phyloP scores from a whole-genome alignment of 2,888 invertebrate genomes.

The Pandemis corylana region DNA sequence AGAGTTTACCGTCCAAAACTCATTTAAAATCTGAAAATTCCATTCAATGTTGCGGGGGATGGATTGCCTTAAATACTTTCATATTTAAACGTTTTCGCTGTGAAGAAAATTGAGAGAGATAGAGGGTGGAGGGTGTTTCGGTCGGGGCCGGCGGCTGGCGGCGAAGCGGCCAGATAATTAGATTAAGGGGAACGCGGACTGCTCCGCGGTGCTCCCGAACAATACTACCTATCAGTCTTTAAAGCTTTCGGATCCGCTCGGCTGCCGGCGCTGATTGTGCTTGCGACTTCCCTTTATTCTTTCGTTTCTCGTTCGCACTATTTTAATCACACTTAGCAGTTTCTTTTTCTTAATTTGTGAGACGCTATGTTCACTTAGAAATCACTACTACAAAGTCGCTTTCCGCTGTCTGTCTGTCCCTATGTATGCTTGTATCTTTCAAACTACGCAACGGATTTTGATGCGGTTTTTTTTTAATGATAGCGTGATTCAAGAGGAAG shows the following conservation, averaged over 20 bases:
- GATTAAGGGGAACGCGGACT: constrained; percentile 76
- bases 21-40: constrained; percentile 60
- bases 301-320: constrained; percentile 36
- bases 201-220: constrained; percentile 65
- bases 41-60: constrained; percentile 62
- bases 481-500: no score
- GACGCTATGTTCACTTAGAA: no score
- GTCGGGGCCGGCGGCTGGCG: constrained; percentile 61
- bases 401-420: no score
- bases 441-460: no score
- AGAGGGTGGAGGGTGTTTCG: constrained; percentile 61
- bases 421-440: no score
- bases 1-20: constrained; percentile 55
- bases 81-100: constrained; percentile 64
- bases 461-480: no score
- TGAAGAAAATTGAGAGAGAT: constrained; percentile 66
- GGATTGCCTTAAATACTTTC: constrained; percentile 66
- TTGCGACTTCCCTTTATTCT: constrained; percentile 50
- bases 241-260: constrained; percentile 69
- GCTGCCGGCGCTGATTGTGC: constrained; percentile 60
- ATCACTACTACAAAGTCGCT: no score
- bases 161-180: constrained; percentile 80
- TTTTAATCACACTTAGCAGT: constrained; percentile 36
- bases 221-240: constrained; percentile 73
- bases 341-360: constrained; percentile 12